Evolutionary conservation across 2,797 vertebrate genomes (phyloP).

Genomic region (Phrynocephalus guinanensis): DNA sequence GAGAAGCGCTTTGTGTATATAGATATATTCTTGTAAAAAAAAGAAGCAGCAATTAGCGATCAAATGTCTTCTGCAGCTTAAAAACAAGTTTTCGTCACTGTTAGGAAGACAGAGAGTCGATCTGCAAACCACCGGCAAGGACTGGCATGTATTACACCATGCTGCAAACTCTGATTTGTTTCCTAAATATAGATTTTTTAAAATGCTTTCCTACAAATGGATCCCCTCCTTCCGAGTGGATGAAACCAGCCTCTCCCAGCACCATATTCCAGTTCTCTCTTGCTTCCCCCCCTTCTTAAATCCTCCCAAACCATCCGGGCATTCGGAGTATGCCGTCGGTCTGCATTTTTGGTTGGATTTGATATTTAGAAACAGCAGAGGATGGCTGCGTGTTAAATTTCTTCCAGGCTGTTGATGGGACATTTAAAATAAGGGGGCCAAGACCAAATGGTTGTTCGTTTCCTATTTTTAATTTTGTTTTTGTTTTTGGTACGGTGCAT

Average conservation of each 20-base stretch:
- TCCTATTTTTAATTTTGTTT: too few relatives aligned
- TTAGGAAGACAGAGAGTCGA: neutral
- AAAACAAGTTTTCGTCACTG: too few relatives aligned
- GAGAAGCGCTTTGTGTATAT: too few relatives aligned
- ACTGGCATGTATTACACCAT: neutral
- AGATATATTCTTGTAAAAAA: too few relatives aligned
- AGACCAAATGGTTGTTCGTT: accelerated
- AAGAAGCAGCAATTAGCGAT: too few relatives aligned
- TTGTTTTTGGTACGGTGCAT: neutral
- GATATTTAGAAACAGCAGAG: neutral
- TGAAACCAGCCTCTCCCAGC: neutral
- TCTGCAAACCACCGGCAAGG: neutral
- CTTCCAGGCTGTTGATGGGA: neutral
- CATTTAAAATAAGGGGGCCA: neutral
- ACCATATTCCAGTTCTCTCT: accelerated
- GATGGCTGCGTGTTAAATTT: neutral
- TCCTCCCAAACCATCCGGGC: neutral
- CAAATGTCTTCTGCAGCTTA: too few relatives aligned
- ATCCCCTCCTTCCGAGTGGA: neutral
- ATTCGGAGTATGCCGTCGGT: neutral
- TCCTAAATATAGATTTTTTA: neutral
- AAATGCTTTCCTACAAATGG: neutral
- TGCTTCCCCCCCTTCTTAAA: accelerated
- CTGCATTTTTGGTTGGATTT: conserved; percentile 25
- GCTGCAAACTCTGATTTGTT: neutral